Base-by-base conservation (phyloP, 2,888 invertebrate genomes). In the Harpalus rufipes region DNA sequence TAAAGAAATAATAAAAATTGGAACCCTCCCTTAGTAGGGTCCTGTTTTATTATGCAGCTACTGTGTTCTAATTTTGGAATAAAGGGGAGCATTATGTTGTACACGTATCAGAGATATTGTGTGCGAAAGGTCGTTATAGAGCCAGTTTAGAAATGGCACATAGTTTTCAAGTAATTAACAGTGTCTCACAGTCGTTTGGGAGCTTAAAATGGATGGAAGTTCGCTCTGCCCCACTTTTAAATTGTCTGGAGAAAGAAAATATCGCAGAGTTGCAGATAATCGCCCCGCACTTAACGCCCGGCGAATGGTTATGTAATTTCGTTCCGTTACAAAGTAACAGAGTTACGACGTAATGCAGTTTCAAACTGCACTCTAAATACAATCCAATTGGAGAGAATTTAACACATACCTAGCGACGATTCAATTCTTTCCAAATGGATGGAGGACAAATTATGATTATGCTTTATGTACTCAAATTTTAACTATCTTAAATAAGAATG, bases 111-210 rank as follows among this genome's bases (percentile, higher is more conserved):
- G 72, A 74, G 72, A 74, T 79, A 79, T 79, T 79, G 79, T 79
- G 59, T 79, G 79, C 61, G 59, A 79, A 78, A 18, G 56, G 21
- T n/a, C 78, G 32, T 78, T 78, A 58, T 68, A 68, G n/a, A 80
- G 65, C 61, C 44, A 81, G 41, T 81, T 81, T 10, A 44, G 41
- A 81, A 63, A 61, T 41, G 81, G 44, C 63, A 65, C 81, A 81
- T 81, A 81, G 81, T 81, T 81, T 51, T 39, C 65, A 81, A 63
- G 81, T 63, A 81, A 81, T 81, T 81, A 81, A 81, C 72, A 74
- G 16, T 41, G 72, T 74, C 72, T 18, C 72, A 32, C 44, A 18
- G 72, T 74, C 72, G 72, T 74, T 74, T 44, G 16, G 8, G 41
- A 74, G 72, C 44, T 74, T 74, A 74, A 16, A 74, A 74, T 74